Evolutionary conservation across 2,797 vertebrate genomes (phyloP).

Genomic region (Silurus aristotelis): DNA sequence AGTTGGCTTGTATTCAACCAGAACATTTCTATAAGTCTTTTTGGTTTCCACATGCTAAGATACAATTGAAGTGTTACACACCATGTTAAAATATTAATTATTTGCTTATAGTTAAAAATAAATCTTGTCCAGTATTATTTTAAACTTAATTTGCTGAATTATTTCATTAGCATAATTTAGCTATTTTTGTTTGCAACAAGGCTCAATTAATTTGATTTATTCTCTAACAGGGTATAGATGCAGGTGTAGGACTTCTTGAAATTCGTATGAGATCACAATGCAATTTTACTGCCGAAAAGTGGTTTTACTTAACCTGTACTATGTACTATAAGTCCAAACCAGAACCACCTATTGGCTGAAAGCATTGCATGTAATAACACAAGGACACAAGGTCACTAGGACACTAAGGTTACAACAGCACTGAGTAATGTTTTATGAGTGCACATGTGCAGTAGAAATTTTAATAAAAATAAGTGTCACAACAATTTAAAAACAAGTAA

Average conservation of each 20-base stretch:
- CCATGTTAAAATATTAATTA: background rate
- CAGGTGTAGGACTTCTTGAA: background rate
- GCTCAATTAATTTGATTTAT: background rate
- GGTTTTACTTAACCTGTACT: background rate
- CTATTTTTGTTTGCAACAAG: background rate
- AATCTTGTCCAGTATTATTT: background rate
- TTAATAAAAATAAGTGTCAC: background rate
- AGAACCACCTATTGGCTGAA: background rate
- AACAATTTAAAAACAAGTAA: background rate
- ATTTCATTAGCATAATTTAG: background rate
- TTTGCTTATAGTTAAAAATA: background rate
- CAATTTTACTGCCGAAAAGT: background rate
- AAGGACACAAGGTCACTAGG: no score
- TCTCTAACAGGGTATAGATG: background rate
- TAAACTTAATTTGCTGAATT: background rate
- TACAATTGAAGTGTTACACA: background rate
- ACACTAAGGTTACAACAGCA: no score
- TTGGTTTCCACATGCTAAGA: background rate
- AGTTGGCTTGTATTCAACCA: slow-evolving; percentile 21
- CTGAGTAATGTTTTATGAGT: background rate
- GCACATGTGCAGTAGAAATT: background rate
- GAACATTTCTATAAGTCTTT: background rate
- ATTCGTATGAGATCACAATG: background rate
- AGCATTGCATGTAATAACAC: background rate
- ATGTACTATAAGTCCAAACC: background rate